A percentile compares a stretch with the other conserved stretches of the same genome.
phyloP scores from a whole-genome alignment of 2,113 vertebrate species.

The Gnathonemus echidnorhynchus region DNA sequence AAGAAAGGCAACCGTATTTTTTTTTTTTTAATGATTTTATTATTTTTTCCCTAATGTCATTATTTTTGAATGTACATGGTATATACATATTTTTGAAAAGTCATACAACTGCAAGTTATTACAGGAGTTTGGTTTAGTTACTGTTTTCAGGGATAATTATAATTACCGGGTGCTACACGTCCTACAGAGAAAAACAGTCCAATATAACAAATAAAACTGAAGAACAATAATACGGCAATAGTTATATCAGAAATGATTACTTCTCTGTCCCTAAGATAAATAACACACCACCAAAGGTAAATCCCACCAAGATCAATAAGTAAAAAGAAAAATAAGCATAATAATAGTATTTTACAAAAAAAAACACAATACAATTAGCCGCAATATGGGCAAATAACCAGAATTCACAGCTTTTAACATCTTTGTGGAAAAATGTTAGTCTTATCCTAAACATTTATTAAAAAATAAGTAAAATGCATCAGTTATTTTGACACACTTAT shows the following conservation, averaged over 20 bases:
- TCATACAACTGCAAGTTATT: slow-evolving; percentile 12
- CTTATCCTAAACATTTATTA: background rate
- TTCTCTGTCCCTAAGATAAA: slow-evolving; percentile 1
- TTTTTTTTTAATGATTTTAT: slow-evolving; percentile 8
- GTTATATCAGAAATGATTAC: background rate
- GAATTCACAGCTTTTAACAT: slow-evolving; percentile 13
- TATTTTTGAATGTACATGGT: slow-evolving; percentile 12
- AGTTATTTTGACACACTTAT: background rate
- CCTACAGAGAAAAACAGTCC: slow-evolving; percentile 6
- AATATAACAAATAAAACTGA: background rate
- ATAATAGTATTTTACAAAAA: slow-evolving; percentile 7
- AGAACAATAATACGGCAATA: background rate
- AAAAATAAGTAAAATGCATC: slow-evolving; percentile 9
- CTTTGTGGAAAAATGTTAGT: background rate
- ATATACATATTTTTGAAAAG: slow-evolving; percentile 20
- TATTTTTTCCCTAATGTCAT: slow-evolving; percentile 7
- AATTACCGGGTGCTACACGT: slow-evolving; percentile 18
- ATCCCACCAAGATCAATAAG: background rate
- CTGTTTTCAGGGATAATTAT: slow-evolving; percentile 9
- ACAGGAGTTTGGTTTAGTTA: background rate
- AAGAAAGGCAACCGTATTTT: background rate
- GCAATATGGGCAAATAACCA: slow-evolving; percentile 26
- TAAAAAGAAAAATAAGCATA: slow-evolving; percentile 11
- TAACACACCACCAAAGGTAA: background rate
- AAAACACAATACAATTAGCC: slow-evolving; percentile 11